Conservation (phyloP, 2,888 invertebrate species). For the Apocheima hispidaria region DNA sequence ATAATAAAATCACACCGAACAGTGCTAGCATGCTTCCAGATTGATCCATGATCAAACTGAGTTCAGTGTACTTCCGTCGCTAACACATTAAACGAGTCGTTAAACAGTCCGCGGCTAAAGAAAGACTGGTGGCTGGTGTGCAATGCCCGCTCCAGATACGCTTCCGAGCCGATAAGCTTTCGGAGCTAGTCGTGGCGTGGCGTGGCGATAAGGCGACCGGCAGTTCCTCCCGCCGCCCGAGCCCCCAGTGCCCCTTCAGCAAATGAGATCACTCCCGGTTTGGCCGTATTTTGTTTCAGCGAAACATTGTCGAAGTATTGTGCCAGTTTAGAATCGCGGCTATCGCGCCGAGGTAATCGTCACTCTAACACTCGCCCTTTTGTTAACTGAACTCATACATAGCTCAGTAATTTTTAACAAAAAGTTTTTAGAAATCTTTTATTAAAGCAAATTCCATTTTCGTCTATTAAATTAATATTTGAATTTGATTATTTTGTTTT, state of each 20-base stretch:
- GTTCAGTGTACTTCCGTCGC: constrained; percentile 63
- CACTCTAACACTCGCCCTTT: background rate
- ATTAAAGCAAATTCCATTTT: background rate
- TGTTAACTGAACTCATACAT: background rate
- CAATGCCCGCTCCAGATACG: constrained; percentile 65
- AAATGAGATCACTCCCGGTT: constrained; percentile 48
- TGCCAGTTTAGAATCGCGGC: no score
- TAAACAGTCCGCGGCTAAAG: constrained; percentile 59
- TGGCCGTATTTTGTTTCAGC: constrained; percentile 13
- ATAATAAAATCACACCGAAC: constrained; percentile 51
- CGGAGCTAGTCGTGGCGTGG: constrained; percentile 33
- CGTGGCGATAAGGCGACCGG: constrained; percentile 32
- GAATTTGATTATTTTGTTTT: background rate
- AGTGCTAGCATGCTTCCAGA: constrained; percentile 57
- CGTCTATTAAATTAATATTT: background rate
- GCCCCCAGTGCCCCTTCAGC: constrained; percentile 42
- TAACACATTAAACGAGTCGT: constrained; percentile 58
- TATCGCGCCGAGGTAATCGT: background rate
- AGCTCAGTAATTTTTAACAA: background rate
- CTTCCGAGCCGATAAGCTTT: constrained; percentile 72
- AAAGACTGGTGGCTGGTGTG: constrained; percentile 49
- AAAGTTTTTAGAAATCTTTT: background rate
- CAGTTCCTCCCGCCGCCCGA: constrained; percentile 33
- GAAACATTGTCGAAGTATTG: constrained; percentile 13
- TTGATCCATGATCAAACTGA: constrained; percentile 51